phyloP scores from a whole-genome alignment of 92 coral and sea anemone genomes.

The Palythoa caribaeorum region DNA sequence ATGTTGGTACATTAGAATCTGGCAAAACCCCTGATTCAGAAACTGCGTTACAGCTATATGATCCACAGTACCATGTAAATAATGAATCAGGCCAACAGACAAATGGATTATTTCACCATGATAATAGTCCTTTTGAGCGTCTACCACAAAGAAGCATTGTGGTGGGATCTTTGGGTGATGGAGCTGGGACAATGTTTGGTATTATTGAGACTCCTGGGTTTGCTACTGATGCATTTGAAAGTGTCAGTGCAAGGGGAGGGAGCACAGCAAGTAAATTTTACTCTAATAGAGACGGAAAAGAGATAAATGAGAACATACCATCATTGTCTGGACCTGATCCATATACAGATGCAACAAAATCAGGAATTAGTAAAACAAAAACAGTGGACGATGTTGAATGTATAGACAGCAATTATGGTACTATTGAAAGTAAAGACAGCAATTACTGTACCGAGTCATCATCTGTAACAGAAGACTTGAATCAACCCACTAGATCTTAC shows the following conservation, averaged over 20 bases:
- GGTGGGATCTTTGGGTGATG: slow-evolving; percentile 47
- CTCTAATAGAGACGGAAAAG: slow-evolving; percentile 66
- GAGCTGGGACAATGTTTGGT: slow-evolving; percentile 79
- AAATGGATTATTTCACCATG: slow-evolving; percentile 63
- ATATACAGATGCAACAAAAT: slow-evolving; percentile 54
- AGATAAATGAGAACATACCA: slow-evolving; percentile 57
- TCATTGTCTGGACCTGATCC: slow-evolving; percentile 35
- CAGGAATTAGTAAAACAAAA: slow-evolving; percentile 86
- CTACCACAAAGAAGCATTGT: slow-evolving; percentile 64
- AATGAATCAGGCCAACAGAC: slow-evolving; percentile 47
- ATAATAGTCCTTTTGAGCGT: slow-evolving; percentile 69
- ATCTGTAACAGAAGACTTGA: slow-evolving; percentile 71
- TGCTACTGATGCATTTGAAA: slow-evolving; percentile 85
- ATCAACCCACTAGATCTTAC: slow-evolving; percentile 46
- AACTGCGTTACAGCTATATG: slow-evolving; percentile 57
- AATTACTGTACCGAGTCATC: slow-evolving; percentile 94
- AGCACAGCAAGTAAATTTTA: slow-evolving; percentile 62
- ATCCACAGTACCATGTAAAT: slow-evolving; percentile 39
- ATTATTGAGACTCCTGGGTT: slow-evolving; percentile 80
- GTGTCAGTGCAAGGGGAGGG: slow-evolving; percentile 89
- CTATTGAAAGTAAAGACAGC: slow-evolving; percentile 95
- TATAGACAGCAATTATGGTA: slow-evolving; percentile 88
- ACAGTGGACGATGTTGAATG: slow-evolving; percentile 90
- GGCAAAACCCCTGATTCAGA: slow-evolving; percentile 66
- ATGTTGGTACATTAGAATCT: slow-evolving; percentile 82